Base-by-base conservation (phyloP, 1,140 invertebrate species). In the Diuraphis noxia region DNA sequence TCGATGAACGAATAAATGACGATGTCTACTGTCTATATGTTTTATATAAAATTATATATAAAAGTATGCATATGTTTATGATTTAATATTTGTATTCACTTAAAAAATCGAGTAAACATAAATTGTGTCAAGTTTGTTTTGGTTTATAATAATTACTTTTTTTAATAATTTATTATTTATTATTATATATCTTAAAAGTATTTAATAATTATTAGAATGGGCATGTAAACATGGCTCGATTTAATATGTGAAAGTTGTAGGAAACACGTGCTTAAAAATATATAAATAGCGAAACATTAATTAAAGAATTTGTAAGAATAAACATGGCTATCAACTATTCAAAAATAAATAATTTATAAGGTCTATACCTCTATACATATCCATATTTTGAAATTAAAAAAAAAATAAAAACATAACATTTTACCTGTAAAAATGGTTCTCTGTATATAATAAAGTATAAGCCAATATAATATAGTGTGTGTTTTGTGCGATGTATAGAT, bases 101-200 rank as follows among this genome's bases (percentile, higher is more conserved):
- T 19, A 5, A 72, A 72, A 0, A 72, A n/a, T 72, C 5, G n/a
- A 72, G 30, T 30, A 72, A 30, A 56, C 30, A 56, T 25, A 56
- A 72, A 72, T n/a, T 19, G n/a, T n/a, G 56, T 72, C n/a, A 72
- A 17, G 30, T 72, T 72, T 72, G 34, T 72, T 72, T 72, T 72
- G 56, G 56, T 17, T 72, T n/a, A 30, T 63, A 63, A n/a, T 63
- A 72, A 5, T 10, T 72, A 72, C 0, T 72, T 72, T 72, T n/a
- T 72, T 72, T 72, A 72, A 72, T n/a, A n/a, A 72, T 72, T 72
- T 72, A 72, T n/a, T n/a, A n/a, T n/a, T n/a, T n/a, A n/a, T n/a
- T n/a, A n/a, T n/a, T n/a, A 72, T 43, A 72, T 72, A 72, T 72
- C 56, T 72, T n/a, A 13, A 17, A 9, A 72, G 30, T n/a, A 17